A percentile compares a stretch with the other conserved stretches of the same genome.
phyloP scores from a whole-genome alignment of 2,888 invertebrate genomes.

The Halictus quadricinctus region DNA sequence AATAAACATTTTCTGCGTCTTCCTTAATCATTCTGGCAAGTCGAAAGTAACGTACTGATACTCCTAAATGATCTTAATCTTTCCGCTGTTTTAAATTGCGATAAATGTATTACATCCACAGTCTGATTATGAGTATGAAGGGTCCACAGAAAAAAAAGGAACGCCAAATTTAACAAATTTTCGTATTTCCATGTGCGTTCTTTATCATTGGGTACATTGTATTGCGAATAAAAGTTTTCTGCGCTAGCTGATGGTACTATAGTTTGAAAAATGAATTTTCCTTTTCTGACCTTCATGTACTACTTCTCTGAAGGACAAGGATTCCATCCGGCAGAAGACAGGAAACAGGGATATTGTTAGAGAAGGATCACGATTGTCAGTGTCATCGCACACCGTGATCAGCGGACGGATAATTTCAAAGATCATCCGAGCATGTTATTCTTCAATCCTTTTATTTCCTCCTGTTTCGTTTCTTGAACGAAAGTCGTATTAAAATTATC shows the following conservation, averaged over 20 bases:
- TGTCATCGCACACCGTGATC: not conserved
- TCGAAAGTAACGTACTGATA: not conserved
- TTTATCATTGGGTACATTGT: no score
- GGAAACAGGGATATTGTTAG: not conserved
- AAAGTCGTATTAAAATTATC: slow-evolving; percentile 68
- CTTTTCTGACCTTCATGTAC: not conserved
- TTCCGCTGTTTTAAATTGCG: not conserved
- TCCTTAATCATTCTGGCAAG: not conserved
- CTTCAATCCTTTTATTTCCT: slow-evolving; percentile 7
- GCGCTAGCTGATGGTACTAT: not conserved
- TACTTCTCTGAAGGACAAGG: not conserved
- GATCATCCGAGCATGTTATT: slow-evolving; percentile 27
- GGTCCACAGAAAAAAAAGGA: not conserved
- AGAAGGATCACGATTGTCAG: not conserved
- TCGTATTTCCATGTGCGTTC: no score
- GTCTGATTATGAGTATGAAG: not conserved
- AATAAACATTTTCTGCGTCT: not conserved
- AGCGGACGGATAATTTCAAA: not conserved
- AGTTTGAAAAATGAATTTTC: not conserved
- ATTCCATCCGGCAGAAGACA: not conserved
- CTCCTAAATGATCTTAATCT: not conserved
- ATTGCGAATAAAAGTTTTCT: no score
- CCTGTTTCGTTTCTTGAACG: slow-evolving; percentile 36
- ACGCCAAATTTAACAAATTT: no score
- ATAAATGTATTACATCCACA: no score